Evolutionary conservation across 2,113 vertebrate genomes (phyloP), one percentile per base, ranked within the genome.

Genomic region (Oplegnathus fasciatus): DNA sequence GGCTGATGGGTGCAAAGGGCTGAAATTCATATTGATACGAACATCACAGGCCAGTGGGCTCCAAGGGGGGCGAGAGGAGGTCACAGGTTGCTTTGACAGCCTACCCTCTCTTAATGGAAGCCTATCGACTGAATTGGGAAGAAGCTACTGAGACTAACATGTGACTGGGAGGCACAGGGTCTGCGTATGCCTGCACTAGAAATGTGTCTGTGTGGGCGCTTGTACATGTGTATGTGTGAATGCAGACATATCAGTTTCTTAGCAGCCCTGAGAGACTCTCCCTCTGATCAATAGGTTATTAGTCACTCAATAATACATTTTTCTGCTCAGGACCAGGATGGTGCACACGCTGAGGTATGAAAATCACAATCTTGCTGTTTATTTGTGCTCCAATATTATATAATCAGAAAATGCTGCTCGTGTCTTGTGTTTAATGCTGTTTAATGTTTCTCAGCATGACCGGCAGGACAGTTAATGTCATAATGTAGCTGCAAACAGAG

Each of bases 101-200:
- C 92, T 90, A 91, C 92, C 92, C 89, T 85, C 87, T 95, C 94
- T 94, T 99, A 98, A 99, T 98, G 98, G 97, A 97, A 90, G 91
- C 64, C 88, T 97, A 98, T 98, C 95, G 97, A 98, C 97, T 96
- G 95, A 90, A 88, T 94, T 91, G 34, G 88, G 86, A 88, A 94
- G 93, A 96, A 95, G 96, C 96, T 95, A 15, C 94, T 93, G 92
- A 83, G 93, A 92, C 92, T 94, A 95, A 92, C 89, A 92, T 95
- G 94, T 93, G 94, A 94, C 86, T 83, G 88, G 93, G 95, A 95
- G 95, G 94, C 94, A 84, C 46, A 67, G 93, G 96, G 95, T 95
- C 96, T 91, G 88, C 52, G 0, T 64, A 6, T 79, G 93, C 92
- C 95, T 93, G 24, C 70, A 20, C 76, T 22, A 42, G 65, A 79